These are phyloP conservation scores for Gephyroberyx darwinii DNA, from an alignment of 2,797 vertebrate genomes.

Conservation along the genomic window DNA sequence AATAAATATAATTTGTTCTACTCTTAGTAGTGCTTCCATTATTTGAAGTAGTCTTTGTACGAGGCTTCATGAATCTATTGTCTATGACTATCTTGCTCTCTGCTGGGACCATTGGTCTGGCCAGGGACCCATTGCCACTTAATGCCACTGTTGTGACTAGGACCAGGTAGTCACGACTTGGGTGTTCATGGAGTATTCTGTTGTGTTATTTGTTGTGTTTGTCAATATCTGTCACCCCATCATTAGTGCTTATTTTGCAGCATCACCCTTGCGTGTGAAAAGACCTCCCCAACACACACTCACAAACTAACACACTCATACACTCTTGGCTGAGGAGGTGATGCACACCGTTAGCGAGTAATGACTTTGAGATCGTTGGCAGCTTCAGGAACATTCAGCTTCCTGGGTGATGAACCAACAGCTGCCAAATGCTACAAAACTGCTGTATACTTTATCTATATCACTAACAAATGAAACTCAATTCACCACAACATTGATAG, in stretches of 20 bases:
- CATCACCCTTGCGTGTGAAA: too few species aligned
- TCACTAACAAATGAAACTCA: constrained; percentile 6
- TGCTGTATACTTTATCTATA: not conserved
- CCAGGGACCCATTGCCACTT: too few species aligned
- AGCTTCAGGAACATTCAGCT: not conserved
- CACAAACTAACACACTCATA: not conserved
- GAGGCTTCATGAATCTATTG: too few species aligned
- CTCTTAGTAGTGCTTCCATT: not conserved
- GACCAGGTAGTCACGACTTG: too few species aligned
- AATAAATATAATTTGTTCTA: constrained; percentile 65
- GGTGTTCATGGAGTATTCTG: too few species aligned
- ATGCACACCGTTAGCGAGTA: not conserved
- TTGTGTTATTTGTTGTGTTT: not conserved
- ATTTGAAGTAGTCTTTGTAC: not conserved
- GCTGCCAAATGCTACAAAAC: not conserved
- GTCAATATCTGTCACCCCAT: constrained; percentile 9
- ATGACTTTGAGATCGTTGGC: constrained; percentile 4
- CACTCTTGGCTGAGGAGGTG: not conserved
- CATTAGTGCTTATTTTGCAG: not conserved
- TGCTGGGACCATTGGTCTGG: too few species aligned
- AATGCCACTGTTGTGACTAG: too few species aligned
- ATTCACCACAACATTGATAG: not conserved
- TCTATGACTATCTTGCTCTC: too few species aligned
- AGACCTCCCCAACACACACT: not conserved
- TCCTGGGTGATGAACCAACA: not conserved